Conservation (phyloP, 2,888 invertebrate species). For the Scaptomyza polygonia region DNA sequence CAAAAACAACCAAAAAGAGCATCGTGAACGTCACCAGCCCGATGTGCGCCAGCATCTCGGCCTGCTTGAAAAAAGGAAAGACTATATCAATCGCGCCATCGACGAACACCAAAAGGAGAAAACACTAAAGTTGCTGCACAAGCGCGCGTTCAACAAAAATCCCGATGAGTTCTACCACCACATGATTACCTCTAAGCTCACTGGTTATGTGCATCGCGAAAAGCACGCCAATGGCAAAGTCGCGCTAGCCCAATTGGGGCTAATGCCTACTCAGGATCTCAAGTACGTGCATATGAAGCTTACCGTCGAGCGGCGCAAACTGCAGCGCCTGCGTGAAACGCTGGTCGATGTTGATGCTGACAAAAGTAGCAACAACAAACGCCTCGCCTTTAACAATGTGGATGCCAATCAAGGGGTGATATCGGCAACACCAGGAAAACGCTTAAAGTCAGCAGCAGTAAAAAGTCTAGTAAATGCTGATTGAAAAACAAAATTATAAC, state of each 20-base stretch:
- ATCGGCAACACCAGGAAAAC: too few species aligned
- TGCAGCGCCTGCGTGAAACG: constrained; percentile 88
- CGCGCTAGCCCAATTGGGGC: constrained; percentile 91
- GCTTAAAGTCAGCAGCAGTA: too few species aligned
- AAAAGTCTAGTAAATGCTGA: too few species aligned
- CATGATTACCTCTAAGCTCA: constrained; percentile 94
- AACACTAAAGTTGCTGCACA: constrained; percentile 91
- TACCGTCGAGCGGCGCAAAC: constrained; percentile 91
- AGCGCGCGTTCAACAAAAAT: constrained; percentile 95
- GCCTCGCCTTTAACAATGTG: too few species aligned
- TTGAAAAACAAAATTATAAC: too few species aligned
- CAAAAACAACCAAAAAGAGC: too few species aligned
- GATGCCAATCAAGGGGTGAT: too few species aligned
- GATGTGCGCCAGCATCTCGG: too few species aligned
- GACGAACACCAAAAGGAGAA: constrained; percentile 93
- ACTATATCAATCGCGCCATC: constrained; percentile 91
- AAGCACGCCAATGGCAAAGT: constrained; percentile 90
- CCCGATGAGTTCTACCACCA: constrained; percentile 99
- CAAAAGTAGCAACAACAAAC: too few species aligned
- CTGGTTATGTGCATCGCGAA: too few species aligned
- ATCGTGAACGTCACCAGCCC: too few species aligned
- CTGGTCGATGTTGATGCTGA: too few species aligned
- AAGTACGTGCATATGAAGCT: constrained; percentile 95
- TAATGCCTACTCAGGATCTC: constrained; percentile 96
- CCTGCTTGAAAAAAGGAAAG: constrained; percentile 97